Base-by-base conservation (phyloP, 92 coral and sea anemone genomes). In the Porites lobata region DNA sequence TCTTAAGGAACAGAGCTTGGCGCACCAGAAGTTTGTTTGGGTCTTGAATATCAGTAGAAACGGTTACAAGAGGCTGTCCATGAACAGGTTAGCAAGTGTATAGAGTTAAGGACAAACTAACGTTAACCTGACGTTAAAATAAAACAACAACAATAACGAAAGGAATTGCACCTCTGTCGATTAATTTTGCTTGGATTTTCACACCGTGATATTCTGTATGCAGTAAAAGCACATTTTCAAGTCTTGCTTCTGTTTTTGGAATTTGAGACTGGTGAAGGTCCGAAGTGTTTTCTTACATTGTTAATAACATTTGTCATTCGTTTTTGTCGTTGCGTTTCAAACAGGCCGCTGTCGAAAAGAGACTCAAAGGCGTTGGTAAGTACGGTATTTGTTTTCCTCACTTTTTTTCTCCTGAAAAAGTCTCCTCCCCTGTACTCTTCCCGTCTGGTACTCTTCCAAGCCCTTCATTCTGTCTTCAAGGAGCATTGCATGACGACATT, bases 1-100 rank as follows among this genome's bases (percentile, higher is more conserved):
- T 73, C 89, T 95, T 76, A 91, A 90, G 58, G 93, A 95, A 67
- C 93, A 89, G 84, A 95, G 93, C 82, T 72, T 66, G 19, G 38
- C 62, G 18, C 98, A 91, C 19, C 96, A 93, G 76, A 95, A 93
- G 82, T 88, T 93, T 65, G 90, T 88, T 52, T 95, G 98, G 98
- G 95, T 93, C 17, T 81, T 95, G 95, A 94, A 93, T 56, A 56
- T 93, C 86, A 92, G 96, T 18, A 78, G 96, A 47, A 85, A 89
- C 43, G 96, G 94, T 14, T 95, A 95, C 95, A 95, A 95, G 85
- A 93, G 87, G 84, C 92, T 95, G 6, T 90, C 90, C 20, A 72
- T 91, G 74, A 85, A 51, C 89, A 93, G 96, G 98, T 95, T 59
- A 14, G 87, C 17, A 19, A 21, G 15, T 56, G 11, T 56, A 11